Conservation (phyloP, 2,888 invertebrate species). For the Acronicta alni region DNA sequence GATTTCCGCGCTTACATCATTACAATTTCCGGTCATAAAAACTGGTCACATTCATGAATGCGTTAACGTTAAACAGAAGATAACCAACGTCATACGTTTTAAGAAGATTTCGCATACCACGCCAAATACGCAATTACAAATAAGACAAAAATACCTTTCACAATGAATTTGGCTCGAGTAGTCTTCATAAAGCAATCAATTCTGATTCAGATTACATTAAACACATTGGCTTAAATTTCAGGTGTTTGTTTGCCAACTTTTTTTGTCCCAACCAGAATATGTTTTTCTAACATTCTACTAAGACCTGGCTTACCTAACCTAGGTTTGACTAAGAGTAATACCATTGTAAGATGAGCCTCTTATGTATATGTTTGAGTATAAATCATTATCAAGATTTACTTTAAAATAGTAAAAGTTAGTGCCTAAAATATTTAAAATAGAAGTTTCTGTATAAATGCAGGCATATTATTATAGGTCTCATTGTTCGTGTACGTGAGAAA, state of each 20-base stretch:
- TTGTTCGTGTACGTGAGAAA: too few species aligned
- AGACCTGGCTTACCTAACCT: too few species aligned
- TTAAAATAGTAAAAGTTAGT: too few species aligned
- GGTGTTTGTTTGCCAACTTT: constrained; percentile 10
- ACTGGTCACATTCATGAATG: constrained; percentile 25
- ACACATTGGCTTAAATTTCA: constrained; percentile 22
- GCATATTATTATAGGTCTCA: too few species aligned
- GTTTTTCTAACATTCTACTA: too few species aligned
- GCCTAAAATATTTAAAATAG: too few species aligned
- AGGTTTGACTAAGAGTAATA: too few species aligned
- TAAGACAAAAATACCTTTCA: constrained; percentile 37
- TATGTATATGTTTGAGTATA: too few species aligned
- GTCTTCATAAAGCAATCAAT: constrained; percentile 25
- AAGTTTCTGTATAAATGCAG: too few species aligned
- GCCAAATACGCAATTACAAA: constrained; percentile 32
- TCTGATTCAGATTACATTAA: constrained; percentile 17
- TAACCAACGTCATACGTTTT: constrained; percentile 41
- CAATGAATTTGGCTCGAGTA: constrained; percentile 29
- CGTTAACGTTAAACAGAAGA: constrained; percentile 32
- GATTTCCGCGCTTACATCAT: neutral
- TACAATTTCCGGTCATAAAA: constrained; percentile 12
- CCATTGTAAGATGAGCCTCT: too few species aligned
- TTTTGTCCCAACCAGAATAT: neutral
- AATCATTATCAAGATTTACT: too few species aligned
- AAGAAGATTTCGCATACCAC: constrained; percentile 31